phyloP scores from a whole-genome alignment of 2,888 invertebrate genomes.

The Rhogogaster chlorosoma region DNA sequence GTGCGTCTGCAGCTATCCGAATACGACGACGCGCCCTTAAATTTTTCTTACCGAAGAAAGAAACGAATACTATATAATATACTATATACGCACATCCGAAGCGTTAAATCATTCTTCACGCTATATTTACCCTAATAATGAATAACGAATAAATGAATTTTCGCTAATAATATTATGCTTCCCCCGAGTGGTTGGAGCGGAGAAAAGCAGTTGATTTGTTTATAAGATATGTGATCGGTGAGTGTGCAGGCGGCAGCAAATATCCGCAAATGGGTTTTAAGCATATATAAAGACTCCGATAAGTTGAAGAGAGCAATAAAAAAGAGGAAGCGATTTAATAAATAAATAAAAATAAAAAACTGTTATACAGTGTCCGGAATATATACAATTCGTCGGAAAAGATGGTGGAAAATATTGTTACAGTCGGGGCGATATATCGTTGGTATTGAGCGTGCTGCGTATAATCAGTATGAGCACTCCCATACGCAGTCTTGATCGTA shows the following conservation, averaged over 20 bases:
- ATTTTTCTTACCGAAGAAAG: background rate
- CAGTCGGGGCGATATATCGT: background rate
- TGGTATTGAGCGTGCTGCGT: slow-evolving; percentile 45
- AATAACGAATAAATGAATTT: background rate
- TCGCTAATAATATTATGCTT: background rate
- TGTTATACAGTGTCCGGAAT: too few species aligned
- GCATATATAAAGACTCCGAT: background rate
- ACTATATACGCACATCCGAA: too few species aligned
- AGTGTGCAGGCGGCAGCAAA: background rate
- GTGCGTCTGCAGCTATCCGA: background rate
- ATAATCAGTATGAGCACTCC: background rate
- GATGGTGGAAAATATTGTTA: background rate
- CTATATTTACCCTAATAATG: background rate
- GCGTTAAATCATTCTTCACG: too few species aligned
- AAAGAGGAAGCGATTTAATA: background rate
- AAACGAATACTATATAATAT: background rate
- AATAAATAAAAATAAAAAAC: background rate
- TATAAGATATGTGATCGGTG: slow-evolving; percentile 22
- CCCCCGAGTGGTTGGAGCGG: background rate
- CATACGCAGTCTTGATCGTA: background rate
- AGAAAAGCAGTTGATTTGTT: background rate
- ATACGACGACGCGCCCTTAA: slow-evolving; percentile 2
- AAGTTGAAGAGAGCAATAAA: background rate
- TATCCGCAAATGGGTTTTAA: background rate
- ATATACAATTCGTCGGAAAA: background rate